Conservation (phyloP, 2,113 vertebrate genomes). For the Trochalopteron elliotii region DNA sequence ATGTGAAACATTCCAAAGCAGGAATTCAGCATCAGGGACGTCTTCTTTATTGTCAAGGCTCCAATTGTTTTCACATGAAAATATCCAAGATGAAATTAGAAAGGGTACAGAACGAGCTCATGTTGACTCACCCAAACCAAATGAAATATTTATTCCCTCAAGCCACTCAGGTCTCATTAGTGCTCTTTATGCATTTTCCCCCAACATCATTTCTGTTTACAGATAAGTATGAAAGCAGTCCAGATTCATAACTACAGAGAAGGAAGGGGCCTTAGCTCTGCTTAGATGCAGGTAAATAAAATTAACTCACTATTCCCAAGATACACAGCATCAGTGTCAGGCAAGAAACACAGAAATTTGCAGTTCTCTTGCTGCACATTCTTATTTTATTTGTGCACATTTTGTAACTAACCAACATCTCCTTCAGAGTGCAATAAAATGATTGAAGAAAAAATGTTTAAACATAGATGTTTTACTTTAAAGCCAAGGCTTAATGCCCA, state of each 20-base stretch:
- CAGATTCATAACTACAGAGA: background rate
- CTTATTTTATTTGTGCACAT: background rate
- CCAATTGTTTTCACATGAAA: background rate
- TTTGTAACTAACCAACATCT: background rate
- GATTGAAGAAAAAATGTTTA: background rate
- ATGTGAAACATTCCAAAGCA: background rate
- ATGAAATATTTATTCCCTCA: slow-evolving; percentile 19
- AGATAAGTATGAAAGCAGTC: background rate
- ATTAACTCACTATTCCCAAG: background rate
- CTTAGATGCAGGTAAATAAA: background rate
- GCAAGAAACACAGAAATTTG: background rate
- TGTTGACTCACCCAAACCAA: background rate
- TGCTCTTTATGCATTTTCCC: background rate
- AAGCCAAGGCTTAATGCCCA: background rate
- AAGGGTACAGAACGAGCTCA: background rate
- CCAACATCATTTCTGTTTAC: background rate
- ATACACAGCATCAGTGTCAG: background rate
- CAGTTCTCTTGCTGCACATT: background rate
- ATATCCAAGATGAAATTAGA: background rate
- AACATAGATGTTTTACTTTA: background rate
- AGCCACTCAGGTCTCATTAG: background rate
- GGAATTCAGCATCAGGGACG: background rate
- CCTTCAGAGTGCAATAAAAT: background rate
- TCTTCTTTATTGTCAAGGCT: background rate
- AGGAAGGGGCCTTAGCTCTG: background rate